Base-by-base conservation (phyloP, 2,113 vertebrate genomes). In the Antechinus stuartii region DNA sequence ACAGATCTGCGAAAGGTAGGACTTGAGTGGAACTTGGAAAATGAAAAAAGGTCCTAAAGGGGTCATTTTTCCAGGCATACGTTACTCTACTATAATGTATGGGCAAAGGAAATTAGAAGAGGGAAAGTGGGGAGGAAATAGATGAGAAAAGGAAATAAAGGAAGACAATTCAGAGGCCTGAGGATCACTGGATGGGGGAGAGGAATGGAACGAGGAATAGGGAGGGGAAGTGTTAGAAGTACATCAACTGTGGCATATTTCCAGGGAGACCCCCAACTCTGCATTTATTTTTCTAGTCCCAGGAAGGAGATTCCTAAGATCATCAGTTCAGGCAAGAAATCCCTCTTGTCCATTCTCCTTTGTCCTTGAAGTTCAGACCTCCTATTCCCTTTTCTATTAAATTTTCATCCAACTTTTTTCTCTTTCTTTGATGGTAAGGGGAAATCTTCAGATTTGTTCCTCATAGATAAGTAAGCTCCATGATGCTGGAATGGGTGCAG, bases 381-480 rank as follows among this genome's bases (percentile, higher is more conserved):
- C 55, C 46, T 23, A 2, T 91, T 90, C 68, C 56, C 24, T 94
- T 91, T 93, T 92, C 57, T 19, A 89, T 47, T 90, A 92, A 76
- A 93, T 93, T 90, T 95, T 52, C 46, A 57, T 90, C 49, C 84
- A 92, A 47, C 91, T 95, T 94, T 92, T 96, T 68, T 27, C 94
- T 95, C 55, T 94, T 57, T 97, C 22, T 52, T 54, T 50, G n/a
- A 46, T 96, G n/a, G 49, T 96, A 90, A 90, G n/a, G 42, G n/a
- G 68, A 91, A 90, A 14, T 92, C 46, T 91, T 90, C 94, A 94
- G 76, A 84, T 90, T 25, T 95, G 47, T 25, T 10, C 25, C 56
- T 97, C 98, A 99, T 89, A 99, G 97, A 96, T 98, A 98, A 0
- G 98, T 98, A 95, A 98, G 84, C 97, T 99, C 98, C 0, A 98